Evolutionary conservation across 1,140 invertebrate genomes (phyloP).

Genomic region (Helicoverpa zea): DNA sequence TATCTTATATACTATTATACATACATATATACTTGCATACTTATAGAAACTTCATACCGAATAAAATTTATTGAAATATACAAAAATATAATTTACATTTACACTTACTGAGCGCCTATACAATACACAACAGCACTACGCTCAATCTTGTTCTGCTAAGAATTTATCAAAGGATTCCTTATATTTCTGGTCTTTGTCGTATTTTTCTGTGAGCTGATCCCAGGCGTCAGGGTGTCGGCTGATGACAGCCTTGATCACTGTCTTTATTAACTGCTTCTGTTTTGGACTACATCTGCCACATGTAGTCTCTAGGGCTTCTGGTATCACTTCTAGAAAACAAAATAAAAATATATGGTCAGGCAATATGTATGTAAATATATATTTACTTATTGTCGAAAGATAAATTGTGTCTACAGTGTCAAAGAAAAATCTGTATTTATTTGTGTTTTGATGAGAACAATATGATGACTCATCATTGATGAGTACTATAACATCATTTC

Average conservation of each 20-base stretch:
- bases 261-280: slow-evolving; percentile 88
- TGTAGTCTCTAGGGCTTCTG: slow-evolving; percentile 88
- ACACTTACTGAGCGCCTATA: slow-evolving; percentile 4
- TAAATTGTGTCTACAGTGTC: no score
- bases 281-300: slow-evolving; percentile 88
- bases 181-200: slow-evolving; percentile 80
- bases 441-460: no score
- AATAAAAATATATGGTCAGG: neutral
- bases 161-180: slow-evolving; percentile 79
- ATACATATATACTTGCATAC: no score
- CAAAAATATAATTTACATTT: no score
- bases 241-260: slow-evolving; percentile 86
- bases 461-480: no score
- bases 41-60: no score
- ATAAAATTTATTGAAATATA: no score
- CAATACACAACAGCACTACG: slow-evolving; percentile 13
- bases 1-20: no score
- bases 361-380: no score
- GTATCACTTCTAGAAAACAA: slow-evolving; percentile 87
- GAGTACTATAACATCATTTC: no score
- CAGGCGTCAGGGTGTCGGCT: slow-evolving; percentile 78
- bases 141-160: slow-evolving; percentile 67
- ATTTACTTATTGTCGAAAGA: no score
- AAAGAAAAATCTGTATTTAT: no score
- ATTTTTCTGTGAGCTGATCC: slow-evolving; percentile 80